These are phyloP conservation scores for Ispidina picta DNA, from an alignment of 2,797 vertebrate genomes.

Conservation along the genomic window DNA sequence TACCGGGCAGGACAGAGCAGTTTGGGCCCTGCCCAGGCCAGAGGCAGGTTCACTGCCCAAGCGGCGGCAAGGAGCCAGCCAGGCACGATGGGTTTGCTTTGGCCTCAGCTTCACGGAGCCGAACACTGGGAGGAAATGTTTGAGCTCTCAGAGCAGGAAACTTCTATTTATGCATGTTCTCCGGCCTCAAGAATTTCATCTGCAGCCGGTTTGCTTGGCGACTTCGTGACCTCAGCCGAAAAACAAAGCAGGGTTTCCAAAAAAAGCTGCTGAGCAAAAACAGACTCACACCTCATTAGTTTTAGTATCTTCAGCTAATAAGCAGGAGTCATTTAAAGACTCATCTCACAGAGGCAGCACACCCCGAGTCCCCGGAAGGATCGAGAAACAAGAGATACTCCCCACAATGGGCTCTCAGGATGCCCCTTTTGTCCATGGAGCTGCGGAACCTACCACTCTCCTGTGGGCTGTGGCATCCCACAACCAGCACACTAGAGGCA, in stretches of 20 bases:
- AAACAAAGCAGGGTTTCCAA: conserved; percentile 65
- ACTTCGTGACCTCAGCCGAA: conserved; percentile 63
- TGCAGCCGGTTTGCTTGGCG: conserved; percentile 44
- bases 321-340: conserved; percentile 50
- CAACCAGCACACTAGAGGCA: neutral
- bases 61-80: neutral
- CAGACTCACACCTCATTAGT: conserved; percentile 48
- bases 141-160: conserved; percentile 63
- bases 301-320: conserved; percentile 52
- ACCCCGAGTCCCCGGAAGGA: neutral
- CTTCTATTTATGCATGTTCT: conserved; percentile 65
- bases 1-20: neutral
- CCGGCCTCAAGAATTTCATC: conserved; percentile 60
- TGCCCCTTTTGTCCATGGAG: neutral
- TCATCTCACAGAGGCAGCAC: neutral
- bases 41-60: neutral
- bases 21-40: neutral
- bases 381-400: neutral
- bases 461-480: fast-evolving
- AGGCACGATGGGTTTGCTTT: conserved; percentile 25
- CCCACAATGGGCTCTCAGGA: neutral
- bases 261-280: conserved; percentile 21
- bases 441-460: neutral
- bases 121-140: conserved; percentile 51
- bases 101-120: neutral